Base-by-base conservation (phyloP, 2,113 vertebrate genomes). In the Chrysemys picta region DNA sequence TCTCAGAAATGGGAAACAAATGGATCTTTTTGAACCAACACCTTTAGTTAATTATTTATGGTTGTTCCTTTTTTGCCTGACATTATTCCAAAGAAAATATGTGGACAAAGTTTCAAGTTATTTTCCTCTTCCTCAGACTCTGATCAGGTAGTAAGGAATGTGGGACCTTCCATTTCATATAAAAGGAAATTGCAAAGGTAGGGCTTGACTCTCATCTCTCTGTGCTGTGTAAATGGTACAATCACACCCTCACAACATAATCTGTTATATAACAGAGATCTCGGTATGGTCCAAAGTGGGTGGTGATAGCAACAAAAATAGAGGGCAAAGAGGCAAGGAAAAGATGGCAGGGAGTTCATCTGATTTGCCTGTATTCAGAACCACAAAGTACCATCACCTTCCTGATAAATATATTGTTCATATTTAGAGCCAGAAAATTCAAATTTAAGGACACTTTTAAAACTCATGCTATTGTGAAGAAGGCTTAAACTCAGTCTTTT, bases 1-100 rank as follows among this genome's bases (percentile, higher is more conserved):
- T 76, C 93, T 93, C 85, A 82, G 8, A 95, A 94, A 84, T 7
- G 62, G 90, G 89, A 94, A 94, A 91, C 69, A 94, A 97, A 95
- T 42, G 38, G 85, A 83, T 89, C 53, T 90, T 92, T 87, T 75
- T 96, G 84, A 96, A 92, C 79, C 87, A 89, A 93, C 94, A 89
- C 93, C 62, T 96, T 94, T 95, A 91, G 96, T 89, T 96, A 90
- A 88, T 96, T 94, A 84, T 91, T 96, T 94, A 86, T 91, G 82
- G 93, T 95, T 92, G 25, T 80, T 80, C 42, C 89, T 81, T 83
- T 47, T 47, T 90, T 80, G 87, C 85, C 87, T 95, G 94, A 93
- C 6, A 0, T 27, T 83, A 87, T 72, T 94, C 91, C 89, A 96
- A 96, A 92, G 49, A 89, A 94, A 96, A 94, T 0, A 94, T 57